These are phyloP conservation scores for Hemaris fuciformis DNA, from an alignment of 2,888 invertebrate species.

Conservation along the genomic window DNA sequence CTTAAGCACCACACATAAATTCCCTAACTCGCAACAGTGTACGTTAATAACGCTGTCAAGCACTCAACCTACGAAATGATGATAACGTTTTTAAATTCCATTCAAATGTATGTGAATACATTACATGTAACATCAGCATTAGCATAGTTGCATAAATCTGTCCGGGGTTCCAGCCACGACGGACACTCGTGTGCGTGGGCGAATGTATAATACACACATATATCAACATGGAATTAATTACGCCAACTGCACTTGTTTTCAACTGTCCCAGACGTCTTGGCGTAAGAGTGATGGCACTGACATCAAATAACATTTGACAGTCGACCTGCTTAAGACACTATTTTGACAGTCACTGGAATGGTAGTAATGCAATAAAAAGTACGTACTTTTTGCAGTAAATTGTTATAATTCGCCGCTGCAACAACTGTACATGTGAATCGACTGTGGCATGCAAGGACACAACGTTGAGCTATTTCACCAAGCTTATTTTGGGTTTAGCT, in stretches of 20 bases:
- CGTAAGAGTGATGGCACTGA: no score
- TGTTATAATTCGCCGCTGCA: no score
- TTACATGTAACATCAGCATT: slow-evolving; percentile 37
- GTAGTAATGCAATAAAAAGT: no score
- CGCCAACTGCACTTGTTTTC: slow-evolving; percentile 24
- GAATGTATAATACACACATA: slow-evolving; percentile 72
- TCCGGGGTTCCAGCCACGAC: slow-evolving; percentile 33
- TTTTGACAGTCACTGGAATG: no score
- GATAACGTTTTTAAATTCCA: slow-evolving; percentile 24
- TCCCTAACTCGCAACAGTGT: background rate
- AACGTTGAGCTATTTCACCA: no score
- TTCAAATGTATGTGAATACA: slow-evolving; percentile 40
- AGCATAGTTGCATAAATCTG: slow-evolving; percentile 52
- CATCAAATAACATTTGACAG: no score
- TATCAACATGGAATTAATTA: slow-evolving; percentile 75
- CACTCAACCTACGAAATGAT: slow-evolving; percentile 23
- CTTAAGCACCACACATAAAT: background rate
- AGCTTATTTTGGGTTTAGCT: no score
- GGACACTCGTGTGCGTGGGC: slow-evolving; percentile 33
- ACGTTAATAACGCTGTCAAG: slow-evolving; percentile 25
- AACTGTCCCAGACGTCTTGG: background rate
- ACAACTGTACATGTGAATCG: no score
- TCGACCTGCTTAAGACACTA: no score
- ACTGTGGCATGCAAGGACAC: no score
- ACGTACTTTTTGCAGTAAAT: no score